Conservation (phyloP, 2,888 invertebrate species). For the Phyllotreta cruciferae region DNA sequence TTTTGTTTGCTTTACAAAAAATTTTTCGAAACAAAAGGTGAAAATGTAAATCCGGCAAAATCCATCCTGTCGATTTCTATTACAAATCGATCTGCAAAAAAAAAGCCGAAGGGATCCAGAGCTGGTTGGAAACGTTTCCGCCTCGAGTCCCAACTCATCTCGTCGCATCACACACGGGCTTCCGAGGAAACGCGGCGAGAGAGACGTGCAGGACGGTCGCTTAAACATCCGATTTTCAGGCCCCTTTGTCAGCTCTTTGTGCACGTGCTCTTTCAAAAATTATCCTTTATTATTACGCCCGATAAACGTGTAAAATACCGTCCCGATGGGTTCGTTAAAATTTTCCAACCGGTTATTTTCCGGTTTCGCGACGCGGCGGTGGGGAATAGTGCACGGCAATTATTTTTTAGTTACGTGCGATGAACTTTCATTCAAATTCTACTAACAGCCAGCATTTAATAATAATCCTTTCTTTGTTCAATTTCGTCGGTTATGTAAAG, state of each 20-base stretch:
- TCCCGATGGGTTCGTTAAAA: slow-evolving; percentile 2
- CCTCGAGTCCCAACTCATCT: not conserved
- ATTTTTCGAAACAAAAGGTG: no score
- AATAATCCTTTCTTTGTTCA: no score
- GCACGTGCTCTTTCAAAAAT: slow-evolving; percentile 19
- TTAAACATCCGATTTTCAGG: slow-evolving; percentile 16
- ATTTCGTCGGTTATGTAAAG: no score
- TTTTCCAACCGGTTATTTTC: not conserved
- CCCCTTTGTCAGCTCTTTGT: slow-evolving; percentile 17
- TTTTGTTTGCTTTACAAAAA: no score
- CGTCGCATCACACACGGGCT: slow-evolving; percentile 4
- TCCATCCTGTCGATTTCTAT: slow-evolving; percentile 2
- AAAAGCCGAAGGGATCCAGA: not conserved
- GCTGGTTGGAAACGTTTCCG: slow-evolving; percentile 7
- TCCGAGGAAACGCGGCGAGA: slow-evolving; percentile 3
- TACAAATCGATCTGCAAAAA: not conserved
- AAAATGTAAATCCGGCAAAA: no score
- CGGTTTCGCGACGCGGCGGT: not conserved
- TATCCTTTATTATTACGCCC: slow-evolving; percentile 12
- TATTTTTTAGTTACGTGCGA: not conserved
- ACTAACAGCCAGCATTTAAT: no score
- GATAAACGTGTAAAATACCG: slow-evolving; percentile 4
- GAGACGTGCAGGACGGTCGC: slow-evolving; percentile 4
- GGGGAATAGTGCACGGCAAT: not conserved
- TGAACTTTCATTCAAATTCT: not conserved